Conservation (phyloP, 2,113 vertebrate species). For the Phrynocephalus versicolor region DNA sequence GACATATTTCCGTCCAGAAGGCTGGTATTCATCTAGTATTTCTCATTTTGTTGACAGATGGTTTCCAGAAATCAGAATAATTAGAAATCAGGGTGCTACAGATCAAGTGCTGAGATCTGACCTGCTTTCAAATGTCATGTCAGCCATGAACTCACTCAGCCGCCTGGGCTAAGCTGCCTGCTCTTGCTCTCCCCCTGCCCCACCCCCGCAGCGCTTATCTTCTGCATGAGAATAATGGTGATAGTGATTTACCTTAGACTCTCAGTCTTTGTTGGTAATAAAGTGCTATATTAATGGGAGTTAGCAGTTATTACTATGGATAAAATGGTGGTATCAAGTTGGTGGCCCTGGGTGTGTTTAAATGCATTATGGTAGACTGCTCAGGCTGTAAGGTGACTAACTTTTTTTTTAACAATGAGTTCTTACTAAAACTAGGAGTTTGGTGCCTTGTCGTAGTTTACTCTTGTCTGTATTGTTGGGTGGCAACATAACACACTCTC, state of each 20-base stretch:
- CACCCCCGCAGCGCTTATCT: too few relatives aligned
- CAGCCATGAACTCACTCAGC: background rate
- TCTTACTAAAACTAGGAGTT: background rate
- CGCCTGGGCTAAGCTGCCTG: background rate
- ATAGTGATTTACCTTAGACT: background rate
- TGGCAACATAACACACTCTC: slow-evolving; percentile 29
- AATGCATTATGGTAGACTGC: background rate
- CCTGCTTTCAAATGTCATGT: background rate
- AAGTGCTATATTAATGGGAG: background rate
- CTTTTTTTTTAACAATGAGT: slow-evolving; percentile 14
- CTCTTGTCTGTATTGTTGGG: slow-evolving; percentile 33
- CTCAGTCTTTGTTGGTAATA: background rate
- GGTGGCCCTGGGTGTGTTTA: background rate
- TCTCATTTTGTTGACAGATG: background rate
- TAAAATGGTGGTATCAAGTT: background rate
- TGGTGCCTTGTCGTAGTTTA: slow-evolving; percentile 34
- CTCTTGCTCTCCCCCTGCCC: background rate
- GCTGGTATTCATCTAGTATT: slow-evolving; percentile 56
- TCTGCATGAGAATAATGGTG: background rate
- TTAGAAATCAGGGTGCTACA: background rate
- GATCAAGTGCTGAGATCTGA: background rate
- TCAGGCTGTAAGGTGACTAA: too few relatives aligned
- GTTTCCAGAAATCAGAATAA: background rate
- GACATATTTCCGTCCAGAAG: slow-evolving; percentile 46
- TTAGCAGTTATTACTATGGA: background rate